Base-by-base conservation (phyloP, 2,888 invertebrate genomes). In the Cetonia aurata region DNA sequence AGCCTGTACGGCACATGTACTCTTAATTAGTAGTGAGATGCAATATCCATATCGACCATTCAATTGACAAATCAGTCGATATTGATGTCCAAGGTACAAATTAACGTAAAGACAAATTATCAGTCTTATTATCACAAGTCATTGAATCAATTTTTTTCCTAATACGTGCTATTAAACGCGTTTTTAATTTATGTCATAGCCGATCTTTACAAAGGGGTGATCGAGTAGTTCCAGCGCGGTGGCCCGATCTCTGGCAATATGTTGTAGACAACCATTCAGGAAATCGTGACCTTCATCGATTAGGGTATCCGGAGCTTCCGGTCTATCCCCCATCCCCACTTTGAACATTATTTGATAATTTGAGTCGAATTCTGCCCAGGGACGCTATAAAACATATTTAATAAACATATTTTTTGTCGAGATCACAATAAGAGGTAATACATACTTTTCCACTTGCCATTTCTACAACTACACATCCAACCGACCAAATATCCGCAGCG, bases 291-390 rank as follows among this genome's bases (percentile, higher is more conserved):
- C 96, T 84, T 97, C 96, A 69, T 89, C 89, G 42, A 94, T 95
- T 69, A 97, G 88, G 42, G 87, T 83, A 59, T 89, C 88, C 0
- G 97, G 96, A 8, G 92, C 86, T 74, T 89, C 87, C 0, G 97
- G 97, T 71, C 89, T 89, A 76, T 93, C 92, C 0, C 96, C 97
- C 92, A 95, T 96, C 42, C 97, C 97, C 79, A 97, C 96, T 88
- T 95, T 92, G 85, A 95, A 96, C 95, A 96, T 96, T 76, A 97
- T 96, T 88, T 96, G 96, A 85, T 94, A 95, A 86, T 95, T 94
- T 77, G 94, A 95, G 87, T 96, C 96, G 82, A 92, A 93, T 80
- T 97, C 96, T 60, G 92, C 90, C 95, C 96, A 98, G 0, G 97
- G 97, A 52, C 96, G 90, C 93, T 95, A 86, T 6, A 85, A 83